Base-by-base conservation (phyloP, 1,140 invertebrate species). In the Sinonovacula constricta region DNA sequence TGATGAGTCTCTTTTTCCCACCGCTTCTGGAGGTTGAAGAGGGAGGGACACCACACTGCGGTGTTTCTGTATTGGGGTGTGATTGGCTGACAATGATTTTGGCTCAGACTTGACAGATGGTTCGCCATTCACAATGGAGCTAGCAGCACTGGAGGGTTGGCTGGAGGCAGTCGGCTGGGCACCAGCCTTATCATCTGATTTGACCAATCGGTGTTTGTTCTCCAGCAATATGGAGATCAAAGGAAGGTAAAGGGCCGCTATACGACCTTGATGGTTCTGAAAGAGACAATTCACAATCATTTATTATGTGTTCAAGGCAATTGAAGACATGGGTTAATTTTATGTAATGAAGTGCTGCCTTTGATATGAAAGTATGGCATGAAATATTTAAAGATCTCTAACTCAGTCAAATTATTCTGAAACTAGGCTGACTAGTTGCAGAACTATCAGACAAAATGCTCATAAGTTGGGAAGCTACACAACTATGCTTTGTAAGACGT, bases 231-330 rank as follows among this genome's bases (percentile, higher is more conserved):
- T 94, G 0, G 94, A 93, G 39, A 99, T 92, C 93, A 97, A 95
- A 0, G 98, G 98, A 53, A 97, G 93, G 88, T 99, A 99, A 39
- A 99, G 92, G 5, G 95, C 93, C 0, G 96, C 95, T 70, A 99
- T 96, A 68, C 97, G 92, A 7, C 94, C 94, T 85, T 98, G 94
- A 87, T 96, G 95, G 57, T 94, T 94, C 94, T 95, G 80, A 53
- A 68, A 66, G 22, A 69, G 15, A 28, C 14, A 45, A 30, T 18
- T n/a, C n/a, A n/a, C n/a, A n/a, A n/a, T n/a, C n/a, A n/a, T n/a
- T n/a, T n/a, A n/a, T n/a, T n/a, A n/a, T n/a, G n/a, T n/a, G n/a
- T n/a, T n/a, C n/a, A n/a, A n/a, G n/a, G n/a, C n/a, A n/a, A n/a
- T n/a, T n/a, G n/a, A n/a, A n/a, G n/a, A n/a, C n/a, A n/a, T n/a